Percentiles rank a stretch among this genome's conserved stretches.
Conservation (phyloP, 2,888 invertebrate species). For the Phorcus lineatus region DNA sequence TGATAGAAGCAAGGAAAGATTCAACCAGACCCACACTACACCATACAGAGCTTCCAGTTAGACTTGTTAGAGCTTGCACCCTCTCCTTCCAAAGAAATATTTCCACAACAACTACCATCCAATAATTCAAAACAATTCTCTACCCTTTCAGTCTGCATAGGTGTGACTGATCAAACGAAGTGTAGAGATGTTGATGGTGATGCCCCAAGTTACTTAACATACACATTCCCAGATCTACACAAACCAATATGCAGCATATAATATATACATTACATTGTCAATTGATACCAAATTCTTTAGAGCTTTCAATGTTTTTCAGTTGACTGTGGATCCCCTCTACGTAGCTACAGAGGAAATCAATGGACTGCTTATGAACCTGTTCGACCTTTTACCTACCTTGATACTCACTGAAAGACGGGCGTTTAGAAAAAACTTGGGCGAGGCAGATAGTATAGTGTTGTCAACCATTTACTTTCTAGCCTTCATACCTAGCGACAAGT, state of each 20-base stretch:
- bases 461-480: no score
- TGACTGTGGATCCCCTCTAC: not conserved
- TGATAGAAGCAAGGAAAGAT: no score
- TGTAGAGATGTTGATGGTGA: not conserved
- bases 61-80: not conserved
- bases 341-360: not conserved
- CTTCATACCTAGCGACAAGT: no score
- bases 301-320: not conserved
- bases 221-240: not conserved
- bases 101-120: slow-evolving; percentile 7
- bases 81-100: not conserved
- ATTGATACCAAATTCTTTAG: not conserved
- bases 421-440: no score
- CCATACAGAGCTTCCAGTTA: no score
- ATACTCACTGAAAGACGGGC: not conserved
- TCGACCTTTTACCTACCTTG: not conserved
- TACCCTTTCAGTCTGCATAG: not conserved
- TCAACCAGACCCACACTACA: no score
- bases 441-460: no score
- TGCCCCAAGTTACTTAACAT: not conserved
- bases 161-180: not conserved
- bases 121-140: slow-evolving; percentile 13
- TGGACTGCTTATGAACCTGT: not conserved
- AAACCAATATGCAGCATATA: not conserved
- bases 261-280: not conserved